phyloP scores from a whole-genome alignment of 1,140 invertebrate species.

The Panulirus ornatus region DNA sequence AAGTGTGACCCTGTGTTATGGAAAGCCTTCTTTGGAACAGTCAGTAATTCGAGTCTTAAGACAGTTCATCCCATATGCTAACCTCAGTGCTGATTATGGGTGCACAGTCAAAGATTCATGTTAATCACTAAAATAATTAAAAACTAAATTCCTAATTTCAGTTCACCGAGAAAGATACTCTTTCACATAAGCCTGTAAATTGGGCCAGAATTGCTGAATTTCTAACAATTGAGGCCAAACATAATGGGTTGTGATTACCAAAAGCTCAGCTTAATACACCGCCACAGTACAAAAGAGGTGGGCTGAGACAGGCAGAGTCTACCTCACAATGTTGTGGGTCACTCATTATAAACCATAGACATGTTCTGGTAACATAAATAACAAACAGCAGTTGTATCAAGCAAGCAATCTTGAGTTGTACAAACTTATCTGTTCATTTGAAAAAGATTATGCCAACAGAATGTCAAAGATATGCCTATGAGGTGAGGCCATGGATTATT shows the following conservation, averaged over 20 bases:
- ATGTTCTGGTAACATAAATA: slow-evolving; percentile 49
- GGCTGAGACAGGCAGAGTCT: slow-evolving; percentile 69
- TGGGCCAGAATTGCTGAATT: not conserved
- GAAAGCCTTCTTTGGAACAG: slow-evolving; percentile 56
- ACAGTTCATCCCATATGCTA: not conserved
- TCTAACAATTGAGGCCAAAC: slow-evolving; percentile 34
- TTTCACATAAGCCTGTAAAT: slow-evolving; percentile 6
- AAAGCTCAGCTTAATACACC: slow-evolving; percentile 59
- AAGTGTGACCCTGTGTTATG: slow-evolving; percentile 49
- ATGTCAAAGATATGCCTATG: slow-evolving; percentile 32
- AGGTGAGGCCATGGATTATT: slow-evolving; percentile 48
- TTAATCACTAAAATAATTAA: not conserved
- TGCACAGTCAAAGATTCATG: not conserved
- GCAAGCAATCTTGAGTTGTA: slow-evolving; percentile 31
- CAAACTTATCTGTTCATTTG: slow-evolving; percentile 28
- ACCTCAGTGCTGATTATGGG: not conserved
- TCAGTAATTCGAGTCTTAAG: slow-evolving; percentile 22
- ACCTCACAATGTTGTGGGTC: slow-evolving; percentile 67
- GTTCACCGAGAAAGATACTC: not conserved
- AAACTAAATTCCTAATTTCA: not conserved
- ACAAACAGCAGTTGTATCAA: slow-evolving; percentile 16
- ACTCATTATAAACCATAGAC: slow-evolving; percentile 32
- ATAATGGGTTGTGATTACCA: slow-evolving; percentile 55
- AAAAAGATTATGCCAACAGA: not conserved
- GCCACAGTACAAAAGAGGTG: slow-evolving; percentile 73